These are phyloP conservation scores for Plebejus anna DNA, from an alignment of 2,888 invertebrate genomes.

Conservation along the genomic window DNA sequence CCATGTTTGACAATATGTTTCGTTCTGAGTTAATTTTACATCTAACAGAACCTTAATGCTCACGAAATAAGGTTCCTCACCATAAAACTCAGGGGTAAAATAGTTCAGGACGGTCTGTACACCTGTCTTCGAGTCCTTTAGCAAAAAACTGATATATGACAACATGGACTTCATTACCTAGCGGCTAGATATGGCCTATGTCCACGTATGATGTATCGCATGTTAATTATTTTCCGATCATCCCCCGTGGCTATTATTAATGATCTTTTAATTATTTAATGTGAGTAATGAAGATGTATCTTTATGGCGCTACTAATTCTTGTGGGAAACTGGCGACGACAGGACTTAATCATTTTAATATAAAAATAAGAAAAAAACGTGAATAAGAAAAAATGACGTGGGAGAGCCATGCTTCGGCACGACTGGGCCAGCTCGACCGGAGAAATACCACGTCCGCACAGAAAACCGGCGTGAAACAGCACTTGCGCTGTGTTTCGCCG, in stretches of 20 bases:
- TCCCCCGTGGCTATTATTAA: background rate
- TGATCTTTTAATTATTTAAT: conserved; percentile 19
- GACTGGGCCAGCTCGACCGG: too few species aligned
- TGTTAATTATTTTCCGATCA: conserved; percentile 35
- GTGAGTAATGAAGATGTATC: conserved; percentile 1
- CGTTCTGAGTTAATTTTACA: background rate
- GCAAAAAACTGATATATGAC: conserved; percentile 22
- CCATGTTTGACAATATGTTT: background rate
- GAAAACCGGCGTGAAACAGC: too few species aligned
- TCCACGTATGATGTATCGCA: conserved; percentile 37
- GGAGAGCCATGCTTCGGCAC: too few species aligned
- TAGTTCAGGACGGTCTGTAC: background rate
- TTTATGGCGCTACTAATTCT: background rate
- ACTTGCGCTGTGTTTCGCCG: too few species aligned
- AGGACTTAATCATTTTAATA: background rate
- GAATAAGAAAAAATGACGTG: too few species aligned
- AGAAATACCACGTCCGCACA: too few species aligned
- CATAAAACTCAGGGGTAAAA: background rate
- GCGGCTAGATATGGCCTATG: conserved; percentile 38
- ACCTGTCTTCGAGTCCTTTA: conserved; percentile 12
- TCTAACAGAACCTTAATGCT: background rate
- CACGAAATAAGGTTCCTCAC: background rate
- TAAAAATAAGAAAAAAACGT: background rate
- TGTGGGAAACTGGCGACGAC: background rate
- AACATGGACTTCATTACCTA: conserved; percentile 35